phyloP scores from a whole-genome alignment of 2,888 invertebrate species.

The Crematogaster levior region DNA sequence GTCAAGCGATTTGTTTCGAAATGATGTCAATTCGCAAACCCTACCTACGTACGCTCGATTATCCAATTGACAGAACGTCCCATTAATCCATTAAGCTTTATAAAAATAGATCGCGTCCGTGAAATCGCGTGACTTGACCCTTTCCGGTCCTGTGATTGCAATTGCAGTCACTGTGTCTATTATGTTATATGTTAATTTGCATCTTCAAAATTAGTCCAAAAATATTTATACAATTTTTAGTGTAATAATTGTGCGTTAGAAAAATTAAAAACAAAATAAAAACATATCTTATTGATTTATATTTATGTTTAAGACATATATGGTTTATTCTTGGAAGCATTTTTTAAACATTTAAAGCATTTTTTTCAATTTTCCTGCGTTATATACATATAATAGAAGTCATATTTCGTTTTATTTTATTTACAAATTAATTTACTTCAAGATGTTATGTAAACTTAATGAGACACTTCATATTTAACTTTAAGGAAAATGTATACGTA shows the following conservation, averaged over 20 bases:
- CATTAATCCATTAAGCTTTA: constrained; percentile 50
- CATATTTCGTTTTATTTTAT: neutral
- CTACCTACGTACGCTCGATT: constrained; percentile 43
- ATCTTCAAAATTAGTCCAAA: neutral
- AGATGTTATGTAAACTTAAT: neutral
- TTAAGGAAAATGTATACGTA: neutral
- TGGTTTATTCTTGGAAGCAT: neutral
- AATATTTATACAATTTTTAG: neutral
- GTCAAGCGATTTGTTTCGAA: constrained; percentile 35
- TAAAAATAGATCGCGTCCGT: constrained; percentile 48
- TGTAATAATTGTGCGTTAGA: neutral
- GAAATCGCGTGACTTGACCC: constrained; percentile 46
- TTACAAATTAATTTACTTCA: neutral
- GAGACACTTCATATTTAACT: neutral
- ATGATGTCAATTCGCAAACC: constrained; percentile 44
- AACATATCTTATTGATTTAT: neutral
- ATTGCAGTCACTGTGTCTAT: constrained; percentile 1
- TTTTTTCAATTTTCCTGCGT: too few species aligned
- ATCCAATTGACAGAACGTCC: constrained; percentile 41
- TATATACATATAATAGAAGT: too few species aligned
- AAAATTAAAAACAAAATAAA: neutral
- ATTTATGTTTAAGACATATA: too few species aligned
- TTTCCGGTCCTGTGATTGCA: constrained; percentile 37
- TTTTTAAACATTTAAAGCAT: too few species aligned
- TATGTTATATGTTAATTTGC: neutral